Conservation (phyloP, 2,888 invertebrate genomes). For the Ennomos erosarius region DNA sequence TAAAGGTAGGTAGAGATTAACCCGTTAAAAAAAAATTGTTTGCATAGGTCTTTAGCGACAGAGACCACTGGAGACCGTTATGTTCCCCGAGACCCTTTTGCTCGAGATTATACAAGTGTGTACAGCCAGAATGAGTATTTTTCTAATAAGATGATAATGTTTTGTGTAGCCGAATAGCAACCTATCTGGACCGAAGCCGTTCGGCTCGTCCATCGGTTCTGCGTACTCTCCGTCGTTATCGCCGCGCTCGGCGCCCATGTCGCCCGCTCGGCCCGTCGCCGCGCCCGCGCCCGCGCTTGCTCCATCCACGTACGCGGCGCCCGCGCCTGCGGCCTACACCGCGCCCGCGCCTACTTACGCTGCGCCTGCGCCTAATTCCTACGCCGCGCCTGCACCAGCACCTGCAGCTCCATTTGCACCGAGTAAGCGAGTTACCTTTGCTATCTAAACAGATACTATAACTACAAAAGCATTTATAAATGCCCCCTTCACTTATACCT, state of each 20-base stretch:
- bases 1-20: too few relatives aligned
- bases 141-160: neutral
- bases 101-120: too few relatives aligned
- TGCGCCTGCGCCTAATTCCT: slow-evolving; percentile 45
- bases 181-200: slow-evolving; percentile 86
- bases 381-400: slow-evolving; percentile 45
- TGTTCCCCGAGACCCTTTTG: too few relatives aligned
- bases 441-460: slow-evolving; percentile 57
- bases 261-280: slow-evolving; percentile 73
- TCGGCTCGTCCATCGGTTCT: slow-evolving; percentile 85
- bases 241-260: slow-evolving; percentile 80
- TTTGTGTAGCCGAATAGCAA: slow-evolving; percentile 78
- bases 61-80: too few relatives aligned
- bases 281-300: slow-evolving; percentile 54
- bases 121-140: too few relatives aligned
- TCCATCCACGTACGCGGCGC: slow-evolving; percentile 45
- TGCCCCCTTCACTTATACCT: slow-evolving; percentile 9
- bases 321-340: slow-evolving; percentile 44
- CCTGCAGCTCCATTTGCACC: slow-evolving; percentile 66
- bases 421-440: slow-evolving; percentile 84
- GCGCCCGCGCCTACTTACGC: slow-evolving; percentile 50
- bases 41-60: too few relatives aligned
- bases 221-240: slow-evolving; percentile 80
- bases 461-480: slow-evolving; percentile 17
- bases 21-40: too few relatives aligned